These are phyloP conservation scores for Cotesia vestalis DNA, from an alignment of 1,140 invertebrate species.

Conservation along the genomic window DNA sequence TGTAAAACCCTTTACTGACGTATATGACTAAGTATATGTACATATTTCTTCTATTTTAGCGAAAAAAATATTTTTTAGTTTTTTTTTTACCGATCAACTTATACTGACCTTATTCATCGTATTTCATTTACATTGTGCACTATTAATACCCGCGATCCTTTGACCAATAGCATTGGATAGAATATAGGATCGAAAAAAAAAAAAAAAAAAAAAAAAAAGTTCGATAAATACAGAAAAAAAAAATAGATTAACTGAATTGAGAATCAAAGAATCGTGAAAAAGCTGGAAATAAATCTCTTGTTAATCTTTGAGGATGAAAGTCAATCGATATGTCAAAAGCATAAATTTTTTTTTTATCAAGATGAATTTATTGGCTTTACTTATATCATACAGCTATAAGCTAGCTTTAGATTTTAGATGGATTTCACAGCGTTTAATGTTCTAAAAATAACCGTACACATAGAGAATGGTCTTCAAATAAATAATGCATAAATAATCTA, in stretches of 20 bases:
- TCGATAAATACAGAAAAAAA: constrained; percentile 14
- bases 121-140: background rate
- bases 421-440: no score
- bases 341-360: no score
- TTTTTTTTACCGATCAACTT: constrained; percentile 13
- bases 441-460: no score
- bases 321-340: background rate
- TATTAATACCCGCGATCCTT: constrained; percentile 30
- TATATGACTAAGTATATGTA: constrained; percentile 6
- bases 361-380: no score
- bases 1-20: background rate
- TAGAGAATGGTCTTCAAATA: background rate
- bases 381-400: no score
- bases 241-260: constrained; percentile 21
- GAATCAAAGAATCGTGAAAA: constrained; percentile 22
- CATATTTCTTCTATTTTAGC: constrained; percentile 3
- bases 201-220: background rate
- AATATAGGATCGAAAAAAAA: constrained; percentile 22
- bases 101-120: background rate
- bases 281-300: background rate
- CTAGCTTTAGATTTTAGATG: no score
- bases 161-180: constrained; percentile 27
- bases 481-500: background rate
- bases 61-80: background rate
- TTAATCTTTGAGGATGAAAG: constrained; percentile 18